Evolutionary conservation across 2,797 vertebrate genomes (phyloP), one percentile per base, ranked within the genome.

Genomic region (Liparis tanakae): DNA sequence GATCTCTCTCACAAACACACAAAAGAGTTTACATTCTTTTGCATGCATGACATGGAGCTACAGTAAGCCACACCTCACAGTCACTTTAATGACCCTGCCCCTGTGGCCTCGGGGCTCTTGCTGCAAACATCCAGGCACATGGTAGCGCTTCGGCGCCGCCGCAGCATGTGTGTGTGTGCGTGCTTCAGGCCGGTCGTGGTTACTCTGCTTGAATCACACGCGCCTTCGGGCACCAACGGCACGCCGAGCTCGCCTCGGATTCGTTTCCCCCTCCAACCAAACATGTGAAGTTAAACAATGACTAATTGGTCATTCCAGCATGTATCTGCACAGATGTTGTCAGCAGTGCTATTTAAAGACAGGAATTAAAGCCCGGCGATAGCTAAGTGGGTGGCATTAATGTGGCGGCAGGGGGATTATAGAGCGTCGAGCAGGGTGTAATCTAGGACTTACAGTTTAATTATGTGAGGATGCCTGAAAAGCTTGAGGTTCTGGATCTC

Each of bases 401-500:
- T 75, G 74, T 86, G 77, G 82, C 69, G 54, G 70, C 70, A 12
- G 60, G 67, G 81, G 77, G 85, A 89, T 92, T 90, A 92, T 1
- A 6, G 70, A 59, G 70, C 44, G 74, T 76, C n/a, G 51, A 86
- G 80, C 34, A 80, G 86, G 80, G 74, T 82, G 79, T 85, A 88
- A 89, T 89, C 85, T 82, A 80, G 85, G 91, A 95, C 97, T 98
- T 95, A 98, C 98, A 99, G 91, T 91, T 99, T 99, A 91, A 99
- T 99, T 92, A 99, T 99, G 88, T 99, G 98, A 74, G 98, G 98
- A 87, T 99, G 98, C 58, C 98, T 95, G 91, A 99, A 99, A 79
- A 99, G 98, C 87, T 99, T 99, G 83, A 99, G 96, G 91, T 99
- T 99, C 93, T 99, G 98, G 86, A 99, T 99, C 85, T 99, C 98